Base-by-base conservation (phyloP, 2,888 invertebrate species). In the Campoplex nolae region DNA sequence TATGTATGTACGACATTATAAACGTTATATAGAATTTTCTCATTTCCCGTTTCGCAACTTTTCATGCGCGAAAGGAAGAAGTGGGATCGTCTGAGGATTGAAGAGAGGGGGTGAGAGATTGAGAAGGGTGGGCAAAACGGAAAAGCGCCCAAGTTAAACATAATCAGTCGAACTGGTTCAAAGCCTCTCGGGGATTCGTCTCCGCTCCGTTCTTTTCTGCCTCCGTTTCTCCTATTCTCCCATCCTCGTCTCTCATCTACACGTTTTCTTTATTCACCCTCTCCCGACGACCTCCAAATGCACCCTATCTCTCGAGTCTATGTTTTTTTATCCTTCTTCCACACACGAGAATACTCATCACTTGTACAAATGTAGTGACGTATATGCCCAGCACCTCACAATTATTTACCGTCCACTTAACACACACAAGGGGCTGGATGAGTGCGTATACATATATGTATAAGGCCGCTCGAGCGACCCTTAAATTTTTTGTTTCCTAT, bases 131-230 rank as follows among this genome's bases (percentile, higher is more conserved):
- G 70, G 85, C 89, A n/a, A 70, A 91, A 91, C 91, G 91, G 90
- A 92, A 92, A 90, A 90, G 58, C 89, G 88, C 88, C 90, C 90
- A 91, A 93, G 91, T 92, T 91, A 92, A 91, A 91, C 91, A 91
- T 90, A 90, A 90, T 90, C 90, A 90, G 90, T 90, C 88, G 90
- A 91, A 92, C 90, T 92, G 80, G 86, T 86, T 86, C 77, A 83
- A 77, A 86, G 73, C 77, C 86, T 86, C 86, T 81, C 62, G 86
- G 58, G 86, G 32, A 77, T 67, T 45, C 65, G 70, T 70, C 68
- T 51, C 56, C 45, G 23, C 56, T 38, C 79, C 76, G 75, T 48
- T 71, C 48, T 48, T 54, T 78, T 56, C 42, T 23, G 35, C 79
- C 67, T 11, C n/a, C 70, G 16, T 16, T n/a, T 3, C 56, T 42